Evolutionary conservation across 2,888 invertebrate genomes (phyloP), one percentile per base, ranked within the genome.

Genomic region (Serripes groenlandicus): DNA sequence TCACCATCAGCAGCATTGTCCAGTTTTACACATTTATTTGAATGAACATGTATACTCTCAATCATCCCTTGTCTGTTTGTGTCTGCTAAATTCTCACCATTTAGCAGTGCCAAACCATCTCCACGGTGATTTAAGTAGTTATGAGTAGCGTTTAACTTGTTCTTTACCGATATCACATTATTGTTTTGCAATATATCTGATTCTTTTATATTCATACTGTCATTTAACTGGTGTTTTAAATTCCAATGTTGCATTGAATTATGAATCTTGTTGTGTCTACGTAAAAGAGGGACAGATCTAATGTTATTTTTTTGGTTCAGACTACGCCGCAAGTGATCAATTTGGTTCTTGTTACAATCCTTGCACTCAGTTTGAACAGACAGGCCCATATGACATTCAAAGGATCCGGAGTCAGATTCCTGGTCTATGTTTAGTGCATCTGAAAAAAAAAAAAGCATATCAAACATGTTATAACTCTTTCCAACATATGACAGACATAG

Each of bases 351-450:
- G 23, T 72, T 62, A 66, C 77, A 78, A 11, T 71, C 77, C 34
- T 28, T 64, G 37, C 77, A 78, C 7, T 58, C 62, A 21, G 34
- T 64, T 18, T 72, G 62, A 28, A 64, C 30, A 21, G 58, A 62
- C 26, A 70, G 21, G 15, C n/a, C 58, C 23, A 26, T n/a, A 18
- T 26, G 30, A 23, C 26, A 66, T 23, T 66, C 66, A 66, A 66
- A 42, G 7, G 69, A 28, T 15, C 15, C 18, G 9, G 34, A 23
- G 9, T 34, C 26, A 21, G 52, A 34, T 34, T 87, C 88, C 15
- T 87, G 83, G 37, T 91, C 91, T 68, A 92, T 91, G 30, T 88
- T 87, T 52, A 92, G 75, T 7, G 92, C 92, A 81, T 92, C 92
- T 92, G 88, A 49, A 90, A 88, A 64, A 23, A 56, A 26, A 56